phyloP scores from a whole-genome alignment of 2,797 vertebrate species.

The Poeciliopsis paucimaculata region DNA sequence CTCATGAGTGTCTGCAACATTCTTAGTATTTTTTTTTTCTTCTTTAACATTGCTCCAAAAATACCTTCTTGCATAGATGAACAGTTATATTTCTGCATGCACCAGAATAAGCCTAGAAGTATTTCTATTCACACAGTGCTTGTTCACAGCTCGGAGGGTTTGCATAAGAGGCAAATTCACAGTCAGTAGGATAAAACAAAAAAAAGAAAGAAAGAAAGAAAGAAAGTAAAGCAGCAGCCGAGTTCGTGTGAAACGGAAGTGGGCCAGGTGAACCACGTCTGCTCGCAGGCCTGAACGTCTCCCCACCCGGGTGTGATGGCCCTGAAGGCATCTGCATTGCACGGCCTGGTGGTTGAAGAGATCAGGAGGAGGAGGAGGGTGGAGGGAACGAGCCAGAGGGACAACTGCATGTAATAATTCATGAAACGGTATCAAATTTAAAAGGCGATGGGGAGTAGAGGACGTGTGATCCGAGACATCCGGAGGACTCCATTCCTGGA shows the following conservation, averaged over 20 bases:
- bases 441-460: neutral
- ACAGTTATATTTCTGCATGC: neutral
- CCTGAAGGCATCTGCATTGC: slow-evolving; percentile 6
- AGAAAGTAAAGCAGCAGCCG: neutral
- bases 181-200: neutral
- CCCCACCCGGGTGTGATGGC: slow-evolving; percentile 10
- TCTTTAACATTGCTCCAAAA: neutral
- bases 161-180: slow-evolving; percentile 8
- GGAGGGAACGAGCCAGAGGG: neutral
- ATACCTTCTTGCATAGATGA: neutral
- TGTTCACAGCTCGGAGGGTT: slow-evolving; percentile 24
- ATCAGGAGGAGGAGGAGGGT: slow-evolving; percentile 3
- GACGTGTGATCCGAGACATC: neutral
- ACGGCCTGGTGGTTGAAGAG: slow-evolving; percentile 30
- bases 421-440: neutral
- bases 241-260: slow-evolving; percentile 53
- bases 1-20: neutral
- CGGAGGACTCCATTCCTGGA: neutral
- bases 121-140: slow-evolving; percentile 37
- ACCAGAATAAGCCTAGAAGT: neutral
- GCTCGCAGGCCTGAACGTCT: slow-evolving; percentile 34
- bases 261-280: slow-evolving; percentile 52
- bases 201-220: neutral
- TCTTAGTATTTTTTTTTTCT: neutral
- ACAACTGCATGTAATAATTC: neutral